Percentiles rank a stretch among this genome's conserved stretches.
Conservation (phyloP, 2,113 vertebrate species). For the Shinisaurus crocodilurus region DNA sequence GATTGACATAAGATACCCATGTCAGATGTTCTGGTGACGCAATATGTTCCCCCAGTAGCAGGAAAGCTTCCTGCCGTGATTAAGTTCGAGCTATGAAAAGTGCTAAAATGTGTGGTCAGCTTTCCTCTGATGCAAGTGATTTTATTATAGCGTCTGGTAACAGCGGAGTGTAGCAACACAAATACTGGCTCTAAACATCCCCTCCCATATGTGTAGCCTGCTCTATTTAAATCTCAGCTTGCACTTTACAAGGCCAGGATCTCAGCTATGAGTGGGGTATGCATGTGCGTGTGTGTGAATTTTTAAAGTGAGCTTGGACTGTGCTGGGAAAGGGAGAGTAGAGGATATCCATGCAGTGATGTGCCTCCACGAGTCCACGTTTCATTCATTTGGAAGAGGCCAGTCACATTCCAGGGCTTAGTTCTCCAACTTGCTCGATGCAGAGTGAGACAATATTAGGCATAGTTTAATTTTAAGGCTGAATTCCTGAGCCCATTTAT, state of each 20-base stretch:
- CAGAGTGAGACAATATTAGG: too few species aligned
- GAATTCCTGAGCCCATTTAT: background rate
- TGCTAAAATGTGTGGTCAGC: conserved; percentile 88
- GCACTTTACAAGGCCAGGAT: conserved; percentile 50
- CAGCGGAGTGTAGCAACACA: conserved; percentile 85
- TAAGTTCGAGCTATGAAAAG: conserved; percentile 84
- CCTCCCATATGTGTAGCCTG: conserved; percentile 57
- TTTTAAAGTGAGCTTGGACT: conserved; percentile 40
- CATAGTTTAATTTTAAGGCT: background rate
- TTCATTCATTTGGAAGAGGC: rapidly evolving
- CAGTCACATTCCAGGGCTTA: background rate
- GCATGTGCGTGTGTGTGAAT: conserved; percentile 25
- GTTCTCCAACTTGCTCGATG: background rate
- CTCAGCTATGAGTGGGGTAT: conserved; percentile 27
- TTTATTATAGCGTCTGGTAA: conserved; percentile 91
- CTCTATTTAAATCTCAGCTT: conserved; percentile 67
- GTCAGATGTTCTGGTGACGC: conserved; percentile 86
- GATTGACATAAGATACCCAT: conserved; percentile 85
- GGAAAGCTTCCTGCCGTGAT: conserved; percentile 80
- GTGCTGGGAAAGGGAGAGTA: background rate
- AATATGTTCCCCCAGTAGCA: conserved; percentile 80
- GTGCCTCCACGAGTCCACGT: background rate
- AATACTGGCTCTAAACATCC: conserved; percentile 85
- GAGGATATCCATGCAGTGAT: background rate
- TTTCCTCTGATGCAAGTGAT: conserved; percentile 93